Conservation (phyloP, 2,888 invertebrate species). For the Drosophila paramelanica region DNA sequence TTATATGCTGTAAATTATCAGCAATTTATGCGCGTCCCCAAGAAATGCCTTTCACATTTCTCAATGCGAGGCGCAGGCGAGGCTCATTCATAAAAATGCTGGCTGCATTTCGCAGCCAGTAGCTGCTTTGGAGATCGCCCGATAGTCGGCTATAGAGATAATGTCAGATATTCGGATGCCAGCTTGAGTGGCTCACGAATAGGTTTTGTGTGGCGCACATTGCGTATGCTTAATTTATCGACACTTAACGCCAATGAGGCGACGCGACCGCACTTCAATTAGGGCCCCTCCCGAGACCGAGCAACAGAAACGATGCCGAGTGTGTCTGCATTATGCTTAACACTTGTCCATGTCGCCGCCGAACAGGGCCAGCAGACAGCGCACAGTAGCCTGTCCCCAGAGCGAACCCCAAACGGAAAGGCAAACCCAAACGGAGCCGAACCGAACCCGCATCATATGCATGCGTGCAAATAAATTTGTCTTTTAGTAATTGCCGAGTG, state of each 20-base stretch:
- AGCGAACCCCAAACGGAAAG: not conserved
- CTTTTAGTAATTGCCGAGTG: slow-evolving; percentile 83
- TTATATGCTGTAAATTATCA: slow-evolving; percentile 72
- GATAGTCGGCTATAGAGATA: slow-evolving; percentile 17
- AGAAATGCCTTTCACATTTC: slow-evolving; percentile 55
- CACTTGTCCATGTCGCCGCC: slow-evolving; percentile 73
- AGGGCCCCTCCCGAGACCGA: slow-evolving; percentile 31
- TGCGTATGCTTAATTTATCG: slow-evolving; percentile 81
- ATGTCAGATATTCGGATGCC: slow-evolving; percentile 3
- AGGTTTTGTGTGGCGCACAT: slow-evolving; percentile 40
- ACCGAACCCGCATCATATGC: slow-evolving; percentile 62
- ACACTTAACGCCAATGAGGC: slow-evolving; percentile 82
- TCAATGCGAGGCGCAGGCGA: slow-evolving; percentile 30
- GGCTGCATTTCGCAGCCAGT: slow-evolving; percentile 33
- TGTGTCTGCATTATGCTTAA: slow-evolving; percentile 80
- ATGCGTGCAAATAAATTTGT: slow-evolving; percentile 84
- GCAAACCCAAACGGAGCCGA: not conserved
- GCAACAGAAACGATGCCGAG: slow-evolving; percentile 14
- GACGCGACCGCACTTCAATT: slow-evolving; percentile 75
- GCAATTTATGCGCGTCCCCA: slow-evolving; percentile 66
- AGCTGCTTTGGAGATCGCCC: slow-evolving; percentile 32
- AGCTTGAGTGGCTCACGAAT: slow-evolving; percentile 1
- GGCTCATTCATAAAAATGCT: slow-evolving; percentile 46
- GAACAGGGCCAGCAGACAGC: slow-evolving; percentile 53
- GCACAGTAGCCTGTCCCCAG: slow-evolving; percentile 38